These are phyloP conservation scores for Psophia crepitans DNA, from an alignment of 2,113 vertebrate species.

Conservation along the genomic window DNA sequence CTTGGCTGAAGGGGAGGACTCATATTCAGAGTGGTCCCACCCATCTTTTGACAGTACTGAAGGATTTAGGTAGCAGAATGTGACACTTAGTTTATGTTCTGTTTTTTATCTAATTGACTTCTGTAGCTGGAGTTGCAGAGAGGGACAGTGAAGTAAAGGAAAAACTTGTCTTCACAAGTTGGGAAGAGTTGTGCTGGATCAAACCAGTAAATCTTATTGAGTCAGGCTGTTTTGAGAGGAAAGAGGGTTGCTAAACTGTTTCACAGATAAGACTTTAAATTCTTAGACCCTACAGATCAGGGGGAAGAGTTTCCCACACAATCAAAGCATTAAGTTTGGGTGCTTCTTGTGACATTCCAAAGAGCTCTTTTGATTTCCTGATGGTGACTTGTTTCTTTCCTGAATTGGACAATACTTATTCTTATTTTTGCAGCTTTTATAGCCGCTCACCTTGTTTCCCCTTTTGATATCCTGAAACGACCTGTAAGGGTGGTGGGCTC, in stretches of 20 bases:
- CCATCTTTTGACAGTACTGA: not conserved
- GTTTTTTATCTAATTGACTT: not conserved
- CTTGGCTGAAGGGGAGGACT: not conserved
- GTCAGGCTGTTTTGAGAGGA: not conserved
- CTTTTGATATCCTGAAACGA: not conserved
- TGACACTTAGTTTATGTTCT: not conserved
- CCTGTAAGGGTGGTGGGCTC: not conserved
- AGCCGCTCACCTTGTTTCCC: not conserved
- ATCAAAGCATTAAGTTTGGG: not conserved
- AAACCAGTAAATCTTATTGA: fast-evolving
- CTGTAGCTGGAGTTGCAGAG: not conserved
- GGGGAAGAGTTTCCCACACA: not conserved
- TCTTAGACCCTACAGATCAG: not conserved
- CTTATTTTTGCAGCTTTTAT: not conserved
- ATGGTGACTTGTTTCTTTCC: not conserved
- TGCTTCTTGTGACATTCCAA: not conserved
- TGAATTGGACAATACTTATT: not conserved
- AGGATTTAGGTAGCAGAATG: not conserved
- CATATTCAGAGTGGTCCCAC: not conserved
- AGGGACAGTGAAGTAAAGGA: not conserved
- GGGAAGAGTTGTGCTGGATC: not conserved
- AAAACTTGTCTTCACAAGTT: not conserved
- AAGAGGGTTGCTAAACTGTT: not conserved
- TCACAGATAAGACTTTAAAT: not conserved
- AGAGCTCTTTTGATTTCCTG: not conserved